Evolutionary conservation across 1,140 invertebrate species (phyloP).

Genomic region (Phenacoccus solenopsis): DNA sequence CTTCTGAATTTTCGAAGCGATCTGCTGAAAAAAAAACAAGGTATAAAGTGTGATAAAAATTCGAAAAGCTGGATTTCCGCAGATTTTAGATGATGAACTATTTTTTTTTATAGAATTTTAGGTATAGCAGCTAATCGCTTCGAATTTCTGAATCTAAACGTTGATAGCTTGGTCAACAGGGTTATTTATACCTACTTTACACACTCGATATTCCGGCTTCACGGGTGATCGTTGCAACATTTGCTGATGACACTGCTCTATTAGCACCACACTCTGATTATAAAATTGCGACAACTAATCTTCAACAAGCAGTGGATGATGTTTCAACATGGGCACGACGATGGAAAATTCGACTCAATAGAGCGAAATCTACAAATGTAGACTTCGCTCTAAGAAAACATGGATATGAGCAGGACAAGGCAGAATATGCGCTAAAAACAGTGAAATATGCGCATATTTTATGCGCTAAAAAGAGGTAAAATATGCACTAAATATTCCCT

Average conservation of each 20-base stretch:
- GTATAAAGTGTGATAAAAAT: too few species aligned
- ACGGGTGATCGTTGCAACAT: neutral
- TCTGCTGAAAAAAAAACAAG: too few species aligned
- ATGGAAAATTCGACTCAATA: neutral
- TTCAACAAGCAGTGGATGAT: slow-evolving; percentile 1
- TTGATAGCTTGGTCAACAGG: slow-evolving; percentile 8
- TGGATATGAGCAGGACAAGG: neutral
- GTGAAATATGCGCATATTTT: too few species aligned
- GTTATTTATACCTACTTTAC: slow-evolving; percentile 21
- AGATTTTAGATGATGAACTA: neutral
- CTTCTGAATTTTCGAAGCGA: too few species aligned
- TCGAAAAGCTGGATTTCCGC: slow-evolving; percentile 21
- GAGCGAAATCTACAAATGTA: neutral
- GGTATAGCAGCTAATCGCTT: too few species aligned
- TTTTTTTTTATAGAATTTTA: neutral
- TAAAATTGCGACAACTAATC: neutral
- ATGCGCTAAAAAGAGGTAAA: too few species aligned
- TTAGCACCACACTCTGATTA: neutral
- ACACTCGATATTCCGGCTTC: slow-evolving; percentile 13
- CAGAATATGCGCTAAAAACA: too few species aligned
- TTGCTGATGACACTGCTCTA: slow-evolving; percentile 21
- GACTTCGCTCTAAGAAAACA: neutral
- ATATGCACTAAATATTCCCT: too few species aligned
- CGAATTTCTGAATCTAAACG: too few species aligned
- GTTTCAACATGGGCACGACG: neutral